These are phyloP conservation scores for Diabrotica undecimpunctata DNA, from an alignment of 1,140 invertebrate genomes.

Conservation along the genomic window DNA sequence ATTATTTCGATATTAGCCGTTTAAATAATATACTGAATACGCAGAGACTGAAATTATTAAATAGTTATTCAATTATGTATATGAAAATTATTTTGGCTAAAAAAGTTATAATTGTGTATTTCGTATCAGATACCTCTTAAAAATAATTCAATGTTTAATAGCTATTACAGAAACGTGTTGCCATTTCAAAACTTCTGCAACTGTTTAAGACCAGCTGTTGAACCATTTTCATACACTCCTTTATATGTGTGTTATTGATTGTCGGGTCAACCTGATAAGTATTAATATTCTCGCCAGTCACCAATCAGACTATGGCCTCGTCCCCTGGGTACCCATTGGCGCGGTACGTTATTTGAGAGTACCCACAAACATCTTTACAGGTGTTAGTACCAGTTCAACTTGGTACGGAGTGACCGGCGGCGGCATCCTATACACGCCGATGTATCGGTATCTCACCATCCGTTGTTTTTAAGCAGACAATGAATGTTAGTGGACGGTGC, in stretches of 20 bases:
- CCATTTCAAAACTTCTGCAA: background rate
- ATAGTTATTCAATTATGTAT: too few relatives aligned
- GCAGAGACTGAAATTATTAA: too few relatives aligned
- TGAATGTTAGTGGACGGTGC: background rate
- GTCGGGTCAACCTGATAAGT: constrained; percentile 24
- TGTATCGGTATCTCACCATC: constrained; percentile 13
- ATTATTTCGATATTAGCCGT: too few relatives aligned
- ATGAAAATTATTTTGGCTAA: too few relatives aligned
- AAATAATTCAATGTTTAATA: too few relatives aligned
- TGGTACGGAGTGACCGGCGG: background rate
- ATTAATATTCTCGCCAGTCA: constrained; percentile 31
- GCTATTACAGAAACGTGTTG: background rate
- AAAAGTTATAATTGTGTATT: too few relatives aligned
- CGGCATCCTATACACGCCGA: too few relatives aligned
- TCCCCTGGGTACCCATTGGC: constrained; percentile 28
- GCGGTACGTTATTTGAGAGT: constrained; percentile 16
- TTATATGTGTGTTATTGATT: constrained; percentile 12
- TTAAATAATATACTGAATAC: too few relatives aligned
- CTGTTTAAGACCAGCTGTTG: background rate
- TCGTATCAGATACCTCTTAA: too few relatives aligned
- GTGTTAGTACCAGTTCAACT: constrained; percentile 14
- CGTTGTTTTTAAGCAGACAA: background rate
- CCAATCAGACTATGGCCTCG: constrained; percentile 24
- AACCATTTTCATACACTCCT: background rate
- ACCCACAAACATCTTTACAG: constrained; percentile 19